phyloP scores from a whole-genome alignment of 1,140 invertebrate genomes.

The Anagrus nilaparvatae region DNA sequence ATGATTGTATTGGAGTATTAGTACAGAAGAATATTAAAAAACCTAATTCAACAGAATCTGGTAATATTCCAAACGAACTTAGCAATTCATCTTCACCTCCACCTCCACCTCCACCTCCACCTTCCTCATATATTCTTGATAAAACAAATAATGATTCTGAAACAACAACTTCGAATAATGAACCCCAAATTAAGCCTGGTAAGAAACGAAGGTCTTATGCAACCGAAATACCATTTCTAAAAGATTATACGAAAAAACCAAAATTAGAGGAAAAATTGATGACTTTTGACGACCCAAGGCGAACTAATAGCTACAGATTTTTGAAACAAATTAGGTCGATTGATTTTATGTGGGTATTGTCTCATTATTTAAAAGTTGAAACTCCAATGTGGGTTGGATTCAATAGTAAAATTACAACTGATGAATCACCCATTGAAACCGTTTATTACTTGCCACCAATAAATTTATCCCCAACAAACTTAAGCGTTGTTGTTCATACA shows the following conservation, averaged over 20 bases:
- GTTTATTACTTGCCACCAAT: constrained; percentile 32
- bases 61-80: no score
- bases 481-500: constrained; percentile 29
- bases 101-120: no score
- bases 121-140: no score
- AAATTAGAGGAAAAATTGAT: constrained; percentile 16
- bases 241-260: constrained; percentile 20
- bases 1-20: constrained; percentile 42
- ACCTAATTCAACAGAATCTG: no score
- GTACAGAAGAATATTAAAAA: no score
- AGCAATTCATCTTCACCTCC: no score
- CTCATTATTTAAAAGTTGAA: constrained; percentile 11
- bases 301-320: background rate
- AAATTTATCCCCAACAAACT: constrained; percentile 30
- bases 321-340: constrained; percentile 1
- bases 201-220: no score
- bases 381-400: constrained; percentile 20
- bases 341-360: constrained; percentile 15
- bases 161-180: no score
- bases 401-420: constrained; percentile 17
- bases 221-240: no score
- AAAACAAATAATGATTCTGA: no score
- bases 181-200: no score
- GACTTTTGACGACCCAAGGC: constrained; percentile 3
- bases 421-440: constrained; percentile 19